These are phyloP conservation scores for Actinernus sp. DNA, from an alignment of 92 coral and sea anemone genomes.

Conservation along the genomic window DNA sequence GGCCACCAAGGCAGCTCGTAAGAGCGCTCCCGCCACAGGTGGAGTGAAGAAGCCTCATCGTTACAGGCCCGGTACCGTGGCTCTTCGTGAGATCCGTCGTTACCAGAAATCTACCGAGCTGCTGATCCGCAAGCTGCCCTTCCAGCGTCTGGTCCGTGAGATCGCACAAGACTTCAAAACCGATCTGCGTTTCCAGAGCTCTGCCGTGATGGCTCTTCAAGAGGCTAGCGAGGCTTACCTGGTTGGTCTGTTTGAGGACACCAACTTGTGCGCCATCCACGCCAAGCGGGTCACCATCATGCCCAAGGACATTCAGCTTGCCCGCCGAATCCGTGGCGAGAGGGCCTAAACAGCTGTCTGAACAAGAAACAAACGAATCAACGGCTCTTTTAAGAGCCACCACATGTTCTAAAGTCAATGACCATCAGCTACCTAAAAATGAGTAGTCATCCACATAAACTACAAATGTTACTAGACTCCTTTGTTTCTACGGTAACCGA, in stretches of 20 bases:
- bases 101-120: slow-evolving; percentile 42
- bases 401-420: no score
- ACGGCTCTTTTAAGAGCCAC: no score
- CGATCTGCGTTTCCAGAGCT: slow-evolving; percentile 60
- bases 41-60: slow-evolving; percentile 1
- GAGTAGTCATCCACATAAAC: no score
- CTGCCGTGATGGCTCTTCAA: slow-evolving; percentile 69
- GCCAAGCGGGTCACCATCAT: slow-evolving; percentile 68
- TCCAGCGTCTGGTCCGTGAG: slow-evolving; percentile 76
- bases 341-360: no score
- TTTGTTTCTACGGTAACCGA: no score
- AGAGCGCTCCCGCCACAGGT: no score
- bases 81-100: slow-evolving; percentile 53
- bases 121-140: slow-evolving; percentile 50
- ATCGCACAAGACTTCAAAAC: slow-evolving; percentile 47
- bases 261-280: slow-evolving; percentile 74
- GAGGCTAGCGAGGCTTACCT: slow-evolving; percentile 71
- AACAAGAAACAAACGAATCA: no score
- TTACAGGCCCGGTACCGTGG: slow-evolving; percentile 6
- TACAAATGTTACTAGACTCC: no score
- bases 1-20: no score
- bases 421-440: no score
- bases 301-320: slow-evolving; percentile 72
- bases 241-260: slow-evolving; percentile 67
- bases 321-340: slow-evolving; percentile 81